A percentile compares a stretch with the other conserved stretches of the same genome.
Evolutionary conservation across 2,888 invertebrate genomes (phyloP).

Genomic region (Acanthosepion pharaonis): DNA sequence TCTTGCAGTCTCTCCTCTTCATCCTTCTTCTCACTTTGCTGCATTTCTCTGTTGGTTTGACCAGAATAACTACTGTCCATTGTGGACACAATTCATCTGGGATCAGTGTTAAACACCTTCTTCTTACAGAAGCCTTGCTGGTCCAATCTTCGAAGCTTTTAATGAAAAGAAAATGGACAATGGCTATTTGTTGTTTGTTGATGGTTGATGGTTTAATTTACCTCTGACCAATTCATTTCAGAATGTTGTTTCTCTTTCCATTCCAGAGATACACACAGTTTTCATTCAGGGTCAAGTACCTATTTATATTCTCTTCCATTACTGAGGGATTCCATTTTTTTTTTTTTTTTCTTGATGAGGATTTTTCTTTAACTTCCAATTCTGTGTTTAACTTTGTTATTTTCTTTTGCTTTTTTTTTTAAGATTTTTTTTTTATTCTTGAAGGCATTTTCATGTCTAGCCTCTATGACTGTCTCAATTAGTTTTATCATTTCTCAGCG

Average conservation of each 20-base stretch:
- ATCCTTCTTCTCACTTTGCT: background rate
- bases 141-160: background rate
- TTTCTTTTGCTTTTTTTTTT: too few relatives aligned
- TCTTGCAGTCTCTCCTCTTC: background rate
- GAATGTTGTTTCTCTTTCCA: background rate
- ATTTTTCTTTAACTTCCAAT: too few relatives aligned
- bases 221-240: background rate
- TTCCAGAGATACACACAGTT: background rate
- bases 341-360: too few relatives aligned
- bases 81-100: too few relatives aligned
- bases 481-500: too few relatives aligned
- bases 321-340: background rate
- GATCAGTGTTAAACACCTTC: background rate
- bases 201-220: background rate
- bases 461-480: too few relatives aligned
- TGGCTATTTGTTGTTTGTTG: background rate
- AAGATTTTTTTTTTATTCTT: too few relatives aligned
- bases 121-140: background rate
- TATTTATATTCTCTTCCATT: background rate
- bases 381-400: too few relatives aligned
- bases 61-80: too few relatives aligned
- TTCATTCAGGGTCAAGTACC: background rate
- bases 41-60: too few relatives aligned
- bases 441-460: background rate
- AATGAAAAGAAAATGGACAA: background rate